Evolutionary conservation across 2,888 invertebrate species (phyloP).

Genomic region (Andrena dorsata): DNA sequence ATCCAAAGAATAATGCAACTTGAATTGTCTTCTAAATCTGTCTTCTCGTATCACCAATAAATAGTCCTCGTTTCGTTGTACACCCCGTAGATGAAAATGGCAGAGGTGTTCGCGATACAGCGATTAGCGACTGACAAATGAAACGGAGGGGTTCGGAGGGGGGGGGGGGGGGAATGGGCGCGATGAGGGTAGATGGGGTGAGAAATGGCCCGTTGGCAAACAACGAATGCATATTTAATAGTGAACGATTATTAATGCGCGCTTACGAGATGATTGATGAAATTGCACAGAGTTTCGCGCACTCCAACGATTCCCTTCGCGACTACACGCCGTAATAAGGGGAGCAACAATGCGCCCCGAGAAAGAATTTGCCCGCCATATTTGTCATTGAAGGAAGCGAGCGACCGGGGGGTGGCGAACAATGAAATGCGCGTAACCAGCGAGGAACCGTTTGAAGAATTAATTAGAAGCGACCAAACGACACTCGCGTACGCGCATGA

Average conservation of each 20-base stretch:
- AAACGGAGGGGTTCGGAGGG: constrained; percentile 15
- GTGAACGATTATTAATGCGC: constrained; percentile 80
- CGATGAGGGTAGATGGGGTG: constrained; percentile 9
- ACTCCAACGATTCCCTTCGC: constrained; percentile 68
- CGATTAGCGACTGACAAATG: constrained; percentile 67
- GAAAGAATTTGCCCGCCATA: not conserved
- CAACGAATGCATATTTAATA: constrained; percentile 81
- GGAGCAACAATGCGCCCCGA: constrained; percentile 7
- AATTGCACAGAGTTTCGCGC: constrained; percentile 59
- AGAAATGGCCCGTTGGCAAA: constrained; percentile 65
- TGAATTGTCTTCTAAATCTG: no score
- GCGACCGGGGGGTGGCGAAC: not conserved
- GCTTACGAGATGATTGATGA: constrained; percentile 80
- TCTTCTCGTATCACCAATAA: no score
- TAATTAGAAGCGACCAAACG: constrained; percentile 62
- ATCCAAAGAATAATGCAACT: no score
- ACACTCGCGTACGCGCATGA: constrained; percentile 45
- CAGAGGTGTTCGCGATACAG: constrained; percentile 32
- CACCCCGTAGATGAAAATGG: constrained; percentile 28
- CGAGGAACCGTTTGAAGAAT: constrained; percentile 59
- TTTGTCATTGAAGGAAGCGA: not conserved
- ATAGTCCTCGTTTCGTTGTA: no score
- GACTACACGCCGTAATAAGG: constrained; percentile 40
- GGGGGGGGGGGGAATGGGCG: not conserved
- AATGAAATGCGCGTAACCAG: constrained; percentile 38